A percentile compares a stretch with the other conserved stretches of the same genome.
Conservation (phyloP, 2,113 vertebrate genomes). For the Notothenia coriiceps region DNA sequence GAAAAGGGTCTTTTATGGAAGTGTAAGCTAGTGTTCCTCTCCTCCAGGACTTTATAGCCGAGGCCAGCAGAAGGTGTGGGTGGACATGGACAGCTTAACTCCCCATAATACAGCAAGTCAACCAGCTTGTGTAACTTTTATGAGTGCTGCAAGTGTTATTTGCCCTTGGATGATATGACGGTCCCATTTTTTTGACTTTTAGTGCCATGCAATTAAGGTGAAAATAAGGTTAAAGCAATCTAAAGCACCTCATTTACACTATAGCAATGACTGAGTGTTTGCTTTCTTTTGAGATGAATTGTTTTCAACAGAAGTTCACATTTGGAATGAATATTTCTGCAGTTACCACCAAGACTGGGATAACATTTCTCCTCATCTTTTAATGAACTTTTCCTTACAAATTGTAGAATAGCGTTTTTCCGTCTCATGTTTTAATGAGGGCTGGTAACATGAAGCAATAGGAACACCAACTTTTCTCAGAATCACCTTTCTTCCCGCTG, state of each 20-base stretch:
- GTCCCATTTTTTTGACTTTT: conserved; percentile 34
- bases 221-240: conserved; percentile 20
- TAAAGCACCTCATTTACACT: conserved; percentile 27
- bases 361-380: background rate
- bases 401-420: background rate
- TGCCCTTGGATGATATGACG: conserved; percentile 52
- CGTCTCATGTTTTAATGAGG: background rate
- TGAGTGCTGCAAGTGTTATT: conserved; percentile 46
- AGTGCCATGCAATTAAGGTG: conserved; percentile 42
- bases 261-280: background rate
- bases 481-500: conserved; percentile 18
- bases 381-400: background rate
- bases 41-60: conserved; percentile 50
- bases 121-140: conserved; percentile 59
- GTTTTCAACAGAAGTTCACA: background rate
- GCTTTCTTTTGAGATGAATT: background rate
- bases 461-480: conserved; percentile 1
- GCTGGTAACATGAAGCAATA: conserved; percentile 15
- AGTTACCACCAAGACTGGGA: background rate
- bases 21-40: conserved; percentile 59
- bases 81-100: conserved; percentile 45
- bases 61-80: conserved; percentile 67
- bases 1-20: conserved; percentile 70
- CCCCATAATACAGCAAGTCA: conserved; percentile 45
- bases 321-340: background rate